phyloP scores from a whole-genome alignment of 2,113 vertebrate genomes.

The Protobothrops flavoviridis region DNA sequence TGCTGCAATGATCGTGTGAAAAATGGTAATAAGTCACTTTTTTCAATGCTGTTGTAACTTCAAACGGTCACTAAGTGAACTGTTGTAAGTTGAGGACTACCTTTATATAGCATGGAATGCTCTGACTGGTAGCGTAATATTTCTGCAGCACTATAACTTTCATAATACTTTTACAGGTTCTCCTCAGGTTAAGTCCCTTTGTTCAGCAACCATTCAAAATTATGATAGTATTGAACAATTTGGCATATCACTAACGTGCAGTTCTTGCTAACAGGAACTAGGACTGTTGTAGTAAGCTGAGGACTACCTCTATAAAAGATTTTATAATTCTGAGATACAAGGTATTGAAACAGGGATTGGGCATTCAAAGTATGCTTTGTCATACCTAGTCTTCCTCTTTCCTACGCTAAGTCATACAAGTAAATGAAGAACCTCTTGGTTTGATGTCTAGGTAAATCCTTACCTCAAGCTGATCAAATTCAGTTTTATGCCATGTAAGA shows the following conservation, averaged over 20 bases:
- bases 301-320: neutral
- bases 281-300: neutral
- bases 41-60: neutral
- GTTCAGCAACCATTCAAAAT: neutral
- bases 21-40: neutral
- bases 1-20: neutral
- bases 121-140: neutral
- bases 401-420: neutral
- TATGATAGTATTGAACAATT: neutral
- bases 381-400: neutral
- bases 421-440: neutral
- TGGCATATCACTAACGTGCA: neutral
- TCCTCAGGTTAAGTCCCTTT: neutral
- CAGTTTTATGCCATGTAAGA: neutral
- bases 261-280: neutral
- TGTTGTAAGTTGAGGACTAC: neutral
- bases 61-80: neutral
- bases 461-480: neutral
- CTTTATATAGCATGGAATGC: neutral
- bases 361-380: neutral
- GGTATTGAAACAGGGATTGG: neutral
- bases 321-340: neutral
- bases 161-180: neutral
- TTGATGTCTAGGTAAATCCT: neutral
- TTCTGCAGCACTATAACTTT: neutral